These are phyloP conservation scores for Latheticus oryzae DNA, from an alignment of 2,888 invertebrate genomes.

Conservation along the genomic window DNA sequence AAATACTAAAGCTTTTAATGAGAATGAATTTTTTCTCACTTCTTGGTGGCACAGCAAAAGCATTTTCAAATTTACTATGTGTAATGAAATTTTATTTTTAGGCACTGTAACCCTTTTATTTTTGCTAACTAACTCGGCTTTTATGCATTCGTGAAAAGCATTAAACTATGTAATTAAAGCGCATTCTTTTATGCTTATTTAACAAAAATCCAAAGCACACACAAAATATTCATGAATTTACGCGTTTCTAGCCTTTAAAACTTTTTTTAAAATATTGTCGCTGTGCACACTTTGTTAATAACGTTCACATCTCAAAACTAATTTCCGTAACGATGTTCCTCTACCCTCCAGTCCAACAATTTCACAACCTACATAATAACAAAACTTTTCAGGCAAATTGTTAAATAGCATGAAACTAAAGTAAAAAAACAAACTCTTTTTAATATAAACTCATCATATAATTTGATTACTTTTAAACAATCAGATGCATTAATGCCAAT, in stretches of 20 bases:
- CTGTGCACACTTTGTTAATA: slow-evolving; percentile 13
- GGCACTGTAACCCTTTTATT: slow-evolving; percentile 19
- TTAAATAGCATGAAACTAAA: slow-evolving; percentile 28
- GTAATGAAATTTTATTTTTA: slow-evolving; percentile 47
- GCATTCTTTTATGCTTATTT: slow-evolving; percentile 41
- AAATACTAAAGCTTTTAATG: slow-evolving; percentile 52
- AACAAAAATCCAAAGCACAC: slow-evolving; percentile 36
- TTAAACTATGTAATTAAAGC: slow-evolving; percentile 43
- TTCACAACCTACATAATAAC: slow-evolving; percentile 14
- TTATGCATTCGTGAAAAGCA: slow-evolving; percentile 38
- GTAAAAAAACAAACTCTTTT: slow-evolving; percentile 10
- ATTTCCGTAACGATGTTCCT: slow-evolving; percentile 18
- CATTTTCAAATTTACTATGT: slow-evolving; percentile 44
- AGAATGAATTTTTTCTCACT: slow-evolving; percentile 40
- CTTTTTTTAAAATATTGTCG: slow-evolving; percentile 5
- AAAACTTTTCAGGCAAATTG: slow-evolving; percentile 24
- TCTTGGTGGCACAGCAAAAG: slow-evolving; percentile 36
- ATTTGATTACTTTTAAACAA: slow-evolving; percentile 26
- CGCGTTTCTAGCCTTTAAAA: slow-evolving; percentile 8
- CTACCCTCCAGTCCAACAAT: slow-evolving; percentile 7
- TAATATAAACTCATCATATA: slow-evolving; percentile 33
- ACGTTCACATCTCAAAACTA: slow-evolving; percentile 28
- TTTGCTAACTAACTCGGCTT: slow-evolving; percentile 32
- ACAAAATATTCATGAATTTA: slow-evolving; percentile 19
- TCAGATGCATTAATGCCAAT: slow-evolving; percentile 15